Conservation (phyloP, 2,113 vertebrate genomes). For the Cyrtonyx montezumae region DNA sequence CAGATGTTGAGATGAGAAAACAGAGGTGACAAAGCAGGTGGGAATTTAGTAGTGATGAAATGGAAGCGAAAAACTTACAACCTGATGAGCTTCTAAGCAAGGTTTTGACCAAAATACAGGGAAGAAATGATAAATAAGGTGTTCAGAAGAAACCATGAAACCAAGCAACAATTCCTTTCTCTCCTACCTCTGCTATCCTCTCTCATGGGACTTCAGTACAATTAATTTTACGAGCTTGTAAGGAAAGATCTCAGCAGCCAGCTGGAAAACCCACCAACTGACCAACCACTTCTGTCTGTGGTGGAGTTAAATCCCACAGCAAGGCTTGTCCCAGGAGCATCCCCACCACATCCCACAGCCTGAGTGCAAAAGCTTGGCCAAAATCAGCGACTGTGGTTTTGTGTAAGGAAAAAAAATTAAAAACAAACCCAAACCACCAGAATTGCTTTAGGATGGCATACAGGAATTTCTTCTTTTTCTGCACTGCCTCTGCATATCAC, state of each 20-base stretch:
- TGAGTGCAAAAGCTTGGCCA: not conserved
- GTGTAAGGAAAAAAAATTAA: not conserved
- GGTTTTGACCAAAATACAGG: constrained; percentile 13
- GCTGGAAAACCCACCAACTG: not conserved
- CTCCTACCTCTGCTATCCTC: not conserved
- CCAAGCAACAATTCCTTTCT: not conserved
- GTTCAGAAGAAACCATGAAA: not conserved
- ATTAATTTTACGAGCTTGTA: constrained; percentile 50
- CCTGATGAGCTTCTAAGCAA: constrained; percentile 17
- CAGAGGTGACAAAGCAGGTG: not conserved
- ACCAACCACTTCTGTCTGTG: not conserved
- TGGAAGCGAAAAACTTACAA: constrained; percentile 5
- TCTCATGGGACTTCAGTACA: constrained; percentile 3
- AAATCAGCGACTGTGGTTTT: not conserved
- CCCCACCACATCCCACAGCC: not conserved
- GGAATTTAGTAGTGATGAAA: not conserved
- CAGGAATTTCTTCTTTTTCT: constrained; percentile 11
- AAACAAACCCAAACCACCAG: not conserved
- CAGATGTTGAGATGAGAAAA: not conserved
- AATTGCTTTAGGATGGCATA: not conserved
- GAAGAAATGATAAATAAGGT: not conserved
- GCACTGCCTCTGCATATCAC: not conserved
- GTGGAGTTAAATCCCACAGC: not conserved
- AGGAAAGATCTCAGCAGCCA: not conserved
- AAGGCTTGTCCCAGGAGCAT: not conserved